phyloP scores from a whole-genome alignment of 2,888 invertebrate species.

The Steromphala cineraria region DNA sequence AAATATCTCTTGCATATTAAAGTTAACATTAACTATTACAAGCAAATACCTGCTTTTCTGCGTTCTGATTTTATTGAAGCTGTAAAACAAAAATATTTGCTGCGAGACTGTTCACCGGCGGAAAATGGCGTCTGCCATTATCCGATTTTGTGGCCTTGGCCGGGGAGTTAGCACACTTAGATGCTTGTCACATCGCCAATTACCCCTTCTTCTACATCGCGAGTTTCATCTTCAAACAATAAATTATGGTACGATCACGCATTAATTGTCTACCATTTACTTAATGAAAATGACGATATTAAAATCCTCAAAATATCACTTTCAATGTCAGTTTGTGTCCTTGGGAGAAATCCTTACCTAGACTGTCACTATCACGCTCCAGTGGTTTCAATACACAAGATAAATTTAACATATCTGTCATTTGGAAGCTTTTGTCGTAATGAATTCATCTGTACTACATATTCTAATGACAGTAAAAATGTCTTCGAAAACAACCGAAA shows the following conservation, averaged over 20 bases:
- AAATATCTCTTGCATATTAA: no score
- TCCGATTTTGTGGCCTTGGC: neutral
- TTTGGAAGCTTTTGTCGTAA: no score
- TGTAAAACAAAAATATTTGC: neutral
- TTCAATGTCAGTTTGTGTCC: neutral
- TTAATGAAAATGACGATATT: neutral
- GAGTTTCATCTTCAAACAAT: neutral
- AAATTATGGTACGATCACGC: neutral
- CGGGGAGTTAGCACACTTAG: neutral
- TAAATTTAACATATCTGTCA: no score
- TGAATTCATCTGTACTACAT: no score
- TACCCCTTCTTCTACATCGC: neutral
- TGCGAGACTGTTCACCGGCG: no score
- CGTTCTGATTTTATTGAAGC: neutral
- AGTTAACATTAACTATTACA: no score
- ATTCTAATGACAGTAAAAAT: no score
- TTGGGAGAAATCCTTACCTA: no score
- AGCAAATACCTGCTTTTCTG: no score
- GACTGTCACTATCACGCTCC: neutral
- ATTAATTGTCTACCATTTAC: neutral
- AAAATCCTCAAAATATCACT: neutral
- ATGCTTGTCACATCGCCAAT: neutral
- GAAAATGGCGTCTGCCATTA: conserved; percentile 34
- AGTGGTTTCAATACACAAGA: neutral
- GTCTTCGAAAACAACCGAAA: no score